Conservation (phyloP, 1,140 invertebrate species). For the Dysdera silvatica region DNA sequence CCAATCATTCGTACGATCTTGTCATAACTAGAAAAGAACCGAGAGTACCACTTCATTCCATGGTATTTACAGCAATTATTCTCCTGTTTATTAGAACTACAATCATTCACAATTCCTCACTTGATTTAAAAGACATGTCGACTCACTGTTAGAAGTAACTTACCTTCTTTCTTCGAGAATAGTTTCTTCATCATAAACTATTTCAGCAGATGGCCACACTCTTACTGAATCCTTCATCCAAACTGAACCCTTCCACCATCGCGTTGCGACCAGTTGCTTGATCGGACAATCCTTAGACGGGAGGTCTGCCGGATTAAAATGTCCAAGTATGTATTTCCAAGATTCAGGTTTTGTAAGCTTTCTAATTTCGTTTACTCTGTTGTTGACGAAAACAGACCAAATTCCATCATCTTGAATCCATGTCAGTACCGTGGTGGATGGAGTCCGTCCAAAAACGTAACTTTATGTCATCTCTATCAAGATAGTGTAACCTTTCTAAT, state of each 20-base stretch:
- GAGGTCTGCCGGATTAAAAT: slow-evolving; percentile 44
- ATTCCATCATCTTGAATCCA: slow-evolving; percentile 5
- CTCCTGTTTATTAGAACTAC: too few species aligned
- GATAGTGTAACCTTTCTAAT: too few species aligned
- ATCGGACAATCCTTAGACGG: slow-evolving; percentile 42
- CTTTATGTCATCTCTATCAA: too few species aligned
- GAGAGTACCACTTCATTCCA: not conserved
- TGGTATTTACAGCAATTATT: too few species aligned
- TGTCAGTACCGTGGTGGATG: not conserved
- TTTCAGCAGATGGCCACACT: not conserved
- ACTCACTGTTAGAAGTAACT: too few species aligned
- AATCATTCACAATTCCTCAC: too few species aligned
- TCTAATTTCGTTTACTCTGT: slow-evolving; percentile 9
- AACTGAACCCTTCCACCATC: slow-evolving; percentile 43
- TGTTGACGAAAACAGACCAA: slow-evolving; percentile 15
- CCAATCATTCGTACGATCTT: not conserved
- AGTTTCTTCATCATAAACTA: not conserved
- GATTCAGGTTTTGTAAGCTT: slow-evolving; percentile 3
- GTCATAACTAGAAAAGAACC: not conserved
- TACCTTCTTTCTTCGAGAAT: not conserved
- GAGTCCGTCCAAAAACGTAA: not conserved
- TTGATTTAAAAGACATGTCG: too few species aligned
- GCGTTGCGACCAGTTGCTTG: not conserved
- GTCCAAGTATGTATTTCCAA: slow-evolving; percentile 42
- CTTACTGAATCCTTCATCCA: slow-evolving; percentile 34